phyloP scores from a whole-genome alignment of 2,888 invertebrate genomes.

The Drosophila flavopinicola region DNA sequence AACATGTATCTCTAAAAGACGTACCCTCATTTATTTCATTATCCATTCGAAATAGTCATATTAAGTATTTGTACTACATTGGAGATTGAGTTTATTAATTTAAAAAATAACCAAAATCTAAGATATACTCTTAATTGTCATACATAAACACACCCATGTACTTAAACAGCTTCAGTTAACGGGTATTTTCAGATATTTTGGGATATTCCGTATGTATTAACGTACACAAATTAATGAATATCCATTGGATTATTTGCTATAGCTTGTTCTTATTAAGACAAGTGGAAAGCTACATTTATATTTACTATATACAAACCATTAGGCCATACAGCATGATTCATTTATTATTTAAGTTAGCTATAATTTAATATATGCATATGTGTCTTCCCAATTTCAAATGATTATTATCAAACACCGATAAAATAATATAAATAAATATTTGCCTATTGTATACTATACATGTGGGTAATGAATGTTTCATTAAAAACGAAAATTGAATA shows the following conservation, averaged over 20 bases:
- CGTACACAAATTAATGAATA: neutral
- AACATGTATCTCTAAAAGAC: neutral
- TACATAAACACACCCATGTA: neutral
- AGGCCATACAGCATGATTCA: constrained; percentile 35
- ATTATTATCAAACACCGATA: neutral
- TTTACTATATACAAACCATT: constrained; percentile 1
- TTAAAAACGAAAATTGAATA: too few relatives aligned
- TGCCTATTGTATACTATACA: constrained; percentile 9
- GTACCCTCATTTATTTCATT: neutral
- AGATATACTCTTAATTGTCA: constrained; percentile 4
- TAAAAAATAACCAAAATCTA: constrained; percentile 10
- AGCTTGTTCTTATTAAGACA: neutral
- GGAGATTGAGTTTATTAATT: neutral
- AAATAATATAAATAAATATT: constrained; percentile 3
- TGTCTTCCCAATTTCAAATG: constrained; percentile 43
- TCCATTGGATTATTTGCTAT: neutral
- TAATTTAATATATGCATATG: constrained; percentile 4
- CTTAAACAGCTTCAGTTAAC: neutral
- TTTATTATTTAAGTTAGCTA: constrained; percentile 34
- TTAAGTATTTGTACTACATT: neutral
- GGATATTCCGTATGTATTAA: neutral
- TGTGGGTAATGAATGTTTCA: neutral
- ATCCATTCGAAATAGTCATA: neutral
- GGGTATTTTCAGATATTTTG: constrained; percentile 2
- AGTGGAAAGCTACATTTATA: constrained; percentile 2